Evolutionary conservation across 2,888 invertebrate genomes (phyloP), one percentile per base, ranked within the genome.

Genomic region (Drosophila quinaria): DNA sequence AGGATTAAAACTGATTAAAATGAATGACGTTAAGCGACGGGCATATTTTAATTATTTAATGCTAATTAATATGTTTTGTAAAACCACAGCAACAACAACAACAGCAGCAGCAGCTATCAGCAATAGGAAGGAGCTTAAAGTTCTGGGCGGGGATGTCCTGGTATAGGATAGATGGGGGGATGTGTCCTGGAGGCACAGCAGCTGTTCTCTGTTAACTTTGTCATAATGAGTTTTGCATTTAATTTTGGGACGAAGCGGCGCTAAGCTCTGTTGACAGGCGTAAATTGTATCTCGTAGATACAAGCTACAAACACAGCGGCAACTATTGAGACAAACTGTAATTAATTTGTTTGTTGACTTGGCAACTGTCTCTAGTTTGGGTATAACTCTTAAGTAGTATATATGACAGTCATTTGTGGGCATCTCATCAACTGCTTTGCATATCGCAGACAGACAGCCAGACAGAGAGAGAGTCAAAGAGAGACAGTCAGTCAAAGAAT

Each of bases 1-100:
- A 73, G 83, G 83, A 82, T 87, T 84, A 84, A 84, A 84, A 82
- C 84, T 87, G 84, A 84, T 84, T 88, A 87, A 84, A 84, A 86
- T 82, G 86, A 88, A 84, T 88, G 84, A 87, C 86, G 83, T 85
- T 87, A 84, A 84, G 87, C 83, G 86, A 74, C 77, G 61, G 79
- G 85, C 83, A 87, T 86, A 86, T 86, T 88, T 88, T 86, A 86
- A 86, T 86, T 89, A 86, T 89, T 89, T 89, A 86, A 86, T 86
- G 85, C 87, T 86, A 86, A 86, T 86, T 86, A 86, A 86, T 86
- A 89, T 86, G 86, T 86, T 86, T 87, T 81, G 79, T 84, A 76
- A 87, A 89, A 87, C 87, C 89, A 70, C 85, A 87, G 63, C 67
- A 69, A 41, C 63, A 56, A 13, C 63, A 56, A 13, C 54, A 62